phyloP scores from a whole-genome alignment of 1,140 invertebrate species.

The Venustaconcha ellipsiformis region DNA sequence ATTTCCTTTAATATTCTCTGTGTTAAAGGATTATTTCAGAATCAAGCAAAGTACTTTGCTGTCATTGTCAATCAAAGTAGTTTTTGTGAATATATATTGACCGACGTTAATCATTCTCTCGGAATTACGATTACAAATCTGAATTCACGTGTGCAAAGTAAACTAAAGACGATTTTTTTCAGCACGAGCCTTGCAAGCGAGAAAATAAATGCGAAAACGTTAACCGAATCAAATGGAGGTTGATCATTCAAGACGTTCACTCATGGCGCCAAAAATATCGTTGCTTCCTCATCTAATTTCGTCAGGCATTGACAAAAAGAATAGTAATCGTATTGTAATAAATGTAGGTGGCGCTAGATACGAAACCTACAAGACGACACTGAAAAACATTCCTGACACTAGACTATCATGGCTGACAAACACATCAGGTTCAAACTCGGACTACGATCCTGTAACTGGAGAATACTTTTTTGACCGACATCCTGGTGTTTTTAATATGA shows the following conservation, averaged over 20 bases:
- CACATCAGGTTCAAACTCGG: constrained; percentile 54
- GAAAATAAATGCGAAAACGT: too few species aligned
- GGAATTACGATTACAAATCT: too few species aligned
- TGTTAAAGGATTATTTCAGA: too few species aligned
- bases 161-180: too few species aligned
- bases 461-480: constrained; percentile 70
- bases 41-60: too few species aligned
- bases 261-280: constrained; percentile 43
- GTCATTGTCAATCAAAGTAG: too few species aligned
- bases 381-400: constrained; percentile 67
- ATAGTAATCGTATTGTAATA: constrained; percentile 80
- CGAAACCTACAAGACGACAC: constrained; percentile 86
- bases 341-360: constrained; percentile 97
- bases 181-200: too few species aligned
- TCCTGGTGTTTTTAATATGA: constrained; percentile 67
- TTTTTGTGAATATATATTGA: too few species aligned
- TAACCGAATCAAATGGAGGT: constrained; percentile 3
- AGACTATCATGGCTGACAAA: constrained; percentile 65
- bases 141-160: too few species aligned
- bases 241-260: constrained; percentile 20
- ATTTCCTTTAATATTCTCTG: too few species aligned
- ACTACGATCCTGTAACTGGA: constrained; percentile 61
- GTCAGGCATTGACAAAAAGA: constrained; percentile 16
- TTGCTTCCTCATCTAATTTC: constrained; percentile 29
- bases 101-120: too few species aligned